phyloP scores from a whole-genome alignment of 1,140 invertebrate species.

The Zaprionus ghesquierei region DNA sequence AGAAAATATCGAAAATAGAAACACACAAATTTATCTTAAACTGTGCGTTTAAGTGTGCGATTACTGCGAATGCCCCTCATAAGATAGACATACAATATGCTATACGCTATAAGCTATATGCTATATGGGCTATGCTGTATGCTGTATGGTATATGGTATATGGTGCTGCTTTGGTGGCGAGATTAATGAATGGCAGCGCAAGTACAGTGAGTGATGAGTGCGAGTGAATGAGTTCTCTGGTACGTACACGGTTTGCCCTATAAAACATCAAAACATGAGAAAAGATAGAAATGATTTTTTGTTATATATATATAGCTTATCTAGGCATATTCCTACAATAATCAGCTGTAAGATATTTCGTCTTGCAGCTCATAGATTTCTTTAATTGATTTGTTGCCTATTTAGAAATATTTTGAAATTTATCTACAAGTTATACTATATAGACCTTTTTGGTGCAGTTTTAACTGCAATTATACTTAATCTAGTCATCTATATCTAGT shows the following conservation, averaged over 20 bases:
- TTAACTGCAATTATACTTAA: no score
- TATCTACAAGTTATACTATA: no score
- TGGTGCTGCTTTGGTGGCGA: neutral
- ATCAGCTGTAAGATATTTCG: neutral
- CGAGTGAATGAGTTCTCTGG: neutral
- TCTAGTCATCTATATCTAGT: no score
- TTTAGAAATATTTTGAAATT: neutral
- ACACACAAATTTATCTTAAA: slow-evolving; percentile 3
- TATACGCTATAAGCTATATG: neutral
- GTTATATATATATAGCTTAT: no score
- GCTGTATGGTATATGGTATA: neutral
- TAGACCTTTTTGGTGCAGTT: no score
- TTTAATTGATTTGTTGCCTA: neutral
- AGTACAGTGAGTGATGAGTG: neutral
- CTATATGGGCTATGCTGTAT: neutral
- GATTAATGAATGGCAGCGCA: neutral
- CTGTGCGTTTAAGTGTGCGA: neutral
- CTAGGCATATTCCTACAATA: neutral
- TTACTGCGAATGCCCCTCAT: neutral
- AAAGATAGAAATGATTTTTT: no score
- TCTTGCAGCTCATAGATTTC: neutral
- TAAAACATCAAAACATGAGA: no score
- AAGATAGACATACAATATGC: neutral
- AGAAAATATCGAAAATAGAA: neutral
- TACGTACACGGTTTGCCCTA: neutral